Evolutionary conservation across 2,888 invertebrate species (phyloP), one percentile per base, ranked within the genome.

Genomic region (Drosophila anomalipes): DNA sequence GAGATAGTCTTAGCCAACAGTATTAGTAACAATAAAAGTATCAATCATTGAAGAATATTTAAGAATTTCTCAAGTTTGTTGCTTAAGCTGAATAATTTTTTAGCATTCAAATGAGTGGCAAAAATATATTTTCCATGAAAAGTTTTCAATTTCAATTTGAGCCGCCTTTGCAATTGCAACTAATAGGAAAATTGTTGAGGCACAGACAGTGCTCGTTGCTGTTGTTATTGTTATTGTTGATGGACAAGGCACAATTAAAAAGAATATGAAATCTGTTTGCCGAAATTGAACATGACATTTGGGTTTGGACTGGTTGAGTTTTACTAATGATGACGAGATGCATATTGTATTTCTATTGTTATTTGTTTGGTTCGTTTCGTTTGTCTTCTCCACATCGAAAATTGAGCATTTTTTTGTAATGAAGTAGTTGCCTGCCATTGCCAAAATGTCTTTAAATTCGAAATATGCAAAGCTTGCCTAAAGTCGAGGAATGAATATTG

Each of bases 211-310:
- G 33, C 30, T 35, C 51, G 28, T 33, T 33, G 49, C 1, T 26
- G n/a, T 57, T 33, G 33, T 19, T 60, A 57, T 35, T 57, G 14
- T 26, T 67, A n/a, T 49, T 67, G 62, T 30, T 78, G 77, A 79
- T 61, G 88, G 77, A 88, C 86, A 77, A 70, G 64, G 49, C 44
- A 51, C 80, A 83, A 82, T 86, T 74, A 77, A 73, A 68, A 82
- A 70, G 53, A 74, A 69, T 69, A 70, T 78, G 78, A 82, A 75
- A 72, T 76, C 86, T 79, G 75, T 79, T 77, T 62, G 52, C 56
- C 52, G 53, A 71, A 82, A 86, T 86, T 82, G 81, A 71, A 81
- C 84, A 86, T 75, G 89, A 82, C 89, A 82, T 74, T 77, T 74
- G 49, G 53, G 61, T 51, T 66, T 37, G 70, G 41, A 47, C 57